phyloP scores from a whole-genome alignment of 2,113 vertebrate genomes.

The Eudorcas thomsonii region DNA sequence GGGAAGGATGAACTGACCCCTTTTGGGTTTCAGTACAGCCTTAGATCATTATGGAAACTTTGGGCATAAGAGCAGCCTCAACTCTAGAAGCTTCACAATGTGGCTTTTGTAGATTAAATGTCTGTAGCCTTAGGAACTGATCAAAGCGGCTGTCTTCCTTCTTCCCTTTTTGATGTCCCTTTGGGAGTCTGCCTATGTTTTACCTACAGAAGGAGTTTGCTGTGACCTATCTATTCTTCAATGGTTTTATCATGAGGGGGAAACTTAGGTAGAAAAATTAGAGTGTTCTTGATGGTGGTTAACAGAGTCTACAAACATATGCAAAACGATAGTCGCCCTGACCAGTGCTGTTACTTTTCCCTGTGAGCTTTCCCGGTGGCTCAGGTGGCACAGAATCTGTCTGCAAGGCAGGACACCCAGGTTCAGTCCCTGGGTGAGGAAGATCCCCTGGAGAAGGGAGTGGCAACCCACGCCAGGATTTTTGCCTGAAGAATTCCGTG shows the following conservation, averaged over 20 bases:
- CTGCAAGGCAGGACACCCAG: neutral
- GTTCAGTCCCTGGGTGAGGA: neutral
- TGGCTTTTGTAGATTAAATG: neutral
- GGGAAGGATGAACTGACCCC: neutral
- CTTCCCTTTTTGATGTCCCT: neutral
- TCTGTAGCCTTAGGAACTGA: neutral
- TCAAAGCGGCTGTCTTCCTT: neutral
- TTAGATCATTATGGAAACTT: neutral
- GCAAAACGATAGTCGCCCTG: neutral
- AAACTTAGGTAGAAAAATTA: neutral
- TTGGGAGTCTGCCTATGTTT: neutral
- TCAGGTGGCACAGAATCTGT: neutral
- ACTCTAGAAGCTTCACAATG: neutral
- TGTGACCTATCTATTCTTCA: neutral
- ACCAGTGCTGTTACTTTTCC: rapidly evolving
- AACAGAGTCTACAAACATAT: neutral
- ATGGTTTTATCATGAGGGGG: neutral
- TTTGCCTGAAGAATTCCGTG: neutral
- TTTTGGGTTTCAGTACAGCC: neutral
- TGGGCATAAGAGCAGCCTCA: neutral
- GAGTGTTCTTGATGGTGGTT: neutral
- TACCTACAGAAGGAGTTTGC: neutral
- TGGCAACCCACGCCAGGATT: neutral
- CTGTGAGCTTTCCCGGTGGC: neutral
- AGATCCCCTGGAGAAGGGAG: neutral